Evolutionary conservation across 2,113 vertebrate genomes (phyloP), one percentile per base, ranked within the genome.

Genomic region (Ailurus styani): DNA sequence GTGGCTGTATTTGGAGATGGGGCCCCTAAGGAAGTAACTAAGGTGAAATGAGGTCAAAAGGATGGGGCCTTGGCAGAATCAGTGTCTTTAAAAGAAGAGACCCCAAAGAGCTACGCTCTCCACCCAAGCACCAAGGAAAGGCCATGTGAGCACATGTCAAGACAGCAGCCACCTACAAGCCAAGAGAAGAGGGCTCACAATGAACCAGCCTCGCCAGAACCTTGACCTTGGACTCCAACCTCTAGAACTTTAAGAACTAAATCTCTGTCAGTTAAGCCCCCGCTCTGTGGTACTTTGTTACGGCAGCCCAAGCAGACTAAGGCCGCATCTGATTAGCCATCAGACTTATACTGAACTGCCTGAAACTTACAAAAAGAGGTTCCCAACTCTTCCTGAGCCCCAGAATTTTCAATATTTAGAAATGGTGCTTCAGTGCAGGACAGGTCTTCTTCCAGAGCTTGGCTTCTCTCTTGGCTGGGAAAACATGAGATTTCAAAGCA

Each of bases 81-180:
- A 9, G 37, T 7, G 10, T 91, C 62, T 47, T 62, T 45, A 14
- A 1, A 3, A 29, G 37, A 72, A 62, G 47, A 60, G 37, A 72
- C 31, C 40, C 14, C 17, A n/a, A 27, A 21, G 25, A 25, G n/a
- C 29, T 12, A 34, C 7, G 10, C 37, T 70, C 11, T 40, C 11
- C 55, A 40, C 66, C 17, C 17, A 18, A 50, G 62, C 75, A 18
- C 4, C 0, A 4, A 31, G 12, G 54, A 42, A 54, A 66, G 70
- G 57, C 72, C 37, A 20, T 0, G 1, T n/a, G 21, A 77, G 8
- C 52, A 18, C 21, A 14, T 0, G 29, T 77, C 23, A 20, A 77
- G 50, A 70, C 0, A 7, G 52, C 6, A 3, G n/a, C 87, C 15
- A 1, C 40, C 50, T 1, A 4, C 3, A 25, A 31, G 55, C 23